Evolutionary conservation across 2,113 vertebrate species (phyloP), one percentile per base, ranked within the genome.

Genomic region (Oceanodroma tethys): DNA sequence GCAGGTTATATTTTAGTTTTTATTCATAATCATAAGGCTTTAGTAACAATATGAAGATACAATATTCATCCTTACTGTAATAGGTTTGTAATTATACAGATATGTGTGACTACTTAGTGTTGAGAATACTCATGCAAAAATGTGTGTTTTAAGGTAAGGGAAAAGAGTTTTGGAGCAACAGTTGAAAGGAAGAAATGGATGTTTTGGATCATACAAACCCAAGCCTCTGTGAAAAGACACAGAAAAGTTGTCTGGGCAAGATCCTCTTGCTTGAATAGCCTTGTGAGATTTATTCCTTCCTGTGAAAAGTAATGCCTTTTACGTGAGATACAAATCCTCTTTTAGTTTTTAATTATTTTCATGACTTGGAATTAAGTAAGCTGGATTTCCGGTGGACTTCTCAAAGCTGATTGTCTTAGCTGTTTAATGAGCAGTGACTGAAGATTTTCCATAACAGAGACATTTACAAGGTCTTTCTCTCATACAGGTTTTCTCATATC

Each of bases 331-430:
- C 18, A 67, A 86, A 85, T 86, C 55, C 43, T 85, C 47, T 93
- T 74, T n/a, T 6, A 47, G 25, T 18, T 95, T 95, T 74, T 78
- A 81, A 95, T 91, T 66, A 59, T 87, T 93, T 94, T 93, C 52
- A 63, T 87, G 32, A 59, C 47, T 79, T 72, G n/a, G 38, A 92
- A 91, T 94, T 78, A 76, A 93, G 38, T 62, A 81, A 88, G 11
- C 9, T 88, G 48, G 16, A 75, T 93, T 90, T 93, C 47, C 32
- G 30, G 8, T 67, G 26, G 25, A 19, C 18, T 94, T 90, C 22
- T 84, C 56, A 30, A 4, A 71, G 79, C 43, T 93, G 62, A 48
- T 65, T 88, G 23, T 76, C 62, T 68, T 92, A 65, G 18, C 26
- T 72, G 14, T 76, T 95, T 53, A 83, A 90, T 0, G 0, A 86